Conservation (phyloP, 2,113 vertebrate genomes). For the Oplegnathus fasciatus region DNA sequence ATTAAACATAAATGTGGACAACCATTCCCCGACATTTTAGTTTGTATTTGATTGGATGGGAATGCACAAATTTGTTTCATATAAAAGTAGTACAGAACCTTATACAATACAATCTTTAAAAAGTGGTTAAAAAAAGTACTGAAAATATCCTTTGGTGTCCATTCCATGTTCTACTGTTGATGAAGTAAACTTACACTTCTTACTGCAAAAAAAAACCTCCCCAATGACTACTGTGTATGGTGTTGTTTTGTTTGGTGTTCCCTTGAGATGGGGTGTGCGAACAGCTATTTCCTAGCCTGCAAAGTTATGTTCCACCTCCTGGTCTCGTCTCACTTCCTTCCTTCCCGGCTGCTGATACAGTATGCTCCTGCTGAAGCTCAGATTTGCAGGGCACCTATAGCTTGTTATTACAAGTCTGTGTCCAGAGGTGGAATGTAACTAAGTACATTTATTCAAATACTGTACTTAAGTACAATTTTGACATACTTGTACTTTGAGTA, state of each 20-base stretch:
- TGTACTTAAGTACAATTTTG: no score
- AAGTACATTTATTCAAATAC: no score
- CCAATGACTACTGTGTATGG: not conserved
- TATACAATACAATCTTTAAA: not conserved
- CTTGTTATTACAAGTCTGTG: no score
- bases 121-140: not conserved
- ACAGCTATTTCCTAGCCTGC: not conserved
- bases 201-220: not conserved
- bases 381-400: not conserved
- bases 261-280: not conserved
- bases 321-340: slow-evolving; percentile 31
- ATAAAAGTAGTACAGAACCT: not conserved
- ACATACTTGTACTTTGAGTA: no score
- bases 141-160: not conserved
- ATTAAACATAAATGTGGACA: no score
- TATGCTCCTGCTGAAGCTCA: not conserved
- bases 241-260: not conserved
- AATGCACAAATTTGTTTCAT: not conserved
- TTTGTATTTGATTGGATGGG: no score
- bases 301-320: not conserved
- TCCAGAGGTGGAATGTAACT: no score
- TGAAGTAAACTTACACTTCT: not conserved
- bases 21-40: no score
- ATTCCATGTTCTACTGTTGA: not conserved
- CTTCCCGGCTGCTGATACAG: not conserved